A percentile compares a stretch with the other conserved stretches of the same genome.
Conservation (phyloP, 2,888 invertebrate genomes). For the Drosophila yooni region DNA sequence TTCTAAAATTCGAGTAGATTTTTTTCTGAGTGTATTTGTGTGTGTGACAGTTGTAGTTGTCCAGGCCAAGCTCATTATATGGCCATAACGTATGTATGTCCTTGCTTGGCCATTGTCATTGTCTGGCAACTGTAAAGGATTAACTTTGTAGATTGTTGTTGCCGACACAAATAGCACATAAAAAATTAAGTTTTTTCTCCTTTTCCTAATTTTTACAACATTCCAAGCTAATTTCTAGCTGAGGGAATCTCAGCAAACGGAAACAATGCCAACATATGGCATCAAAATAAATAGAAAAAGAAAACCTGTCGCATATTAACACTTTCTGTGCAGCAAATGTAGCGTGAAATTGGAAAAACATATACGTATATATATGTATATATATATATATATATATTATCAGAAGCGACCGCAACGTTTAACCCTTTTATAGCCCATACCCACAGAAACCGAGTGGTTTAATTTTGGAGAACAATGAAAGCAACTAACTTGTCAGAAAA, state of each 20-base stretch:
- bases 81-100: constrained; percentile 75
- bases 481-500: constrained; percentile 73
- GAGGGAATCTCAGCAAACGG: background rate
- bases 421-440: constrained; percentile 61
- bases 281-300: background rate
- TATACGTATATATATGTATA: constrained; percentile 9
- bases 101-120: constrained; percentile 47
- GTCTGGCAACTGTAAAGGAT: constrained; percentile 67
- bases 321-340: constrained; percentile 73
- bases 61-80: constrained; percentile 80
- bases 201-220: constrained; percentile 62
- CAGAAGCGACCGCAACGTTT: constrained; percentile 56
- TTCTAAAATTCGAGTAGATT: background rate
- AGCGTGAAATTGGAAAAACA: constrained; percentile 80
- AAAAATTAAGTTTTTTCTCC: constrained; percentile 63
- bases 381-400: constrained; percentile 7
- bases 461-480: constrained; percentile 54
- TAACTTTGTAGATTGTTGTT: constrained; percentile 61
- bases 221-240: constrained; percentile 60
- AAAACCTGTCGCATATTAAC: constrained; percentile 69
- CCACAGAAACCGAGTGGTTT: constrained; percentile 56
- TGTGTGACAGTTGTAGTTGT: constrained; percentile 8
- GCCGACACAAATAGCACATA: constrained; percentile 21
- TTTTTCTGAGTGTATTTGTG: background rate
- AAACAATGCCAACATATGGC: constrained; percentile 63